Conservation (phyloP, 2,113 vertebrate genomes). For the Platysternon megacephalum region DNA sequence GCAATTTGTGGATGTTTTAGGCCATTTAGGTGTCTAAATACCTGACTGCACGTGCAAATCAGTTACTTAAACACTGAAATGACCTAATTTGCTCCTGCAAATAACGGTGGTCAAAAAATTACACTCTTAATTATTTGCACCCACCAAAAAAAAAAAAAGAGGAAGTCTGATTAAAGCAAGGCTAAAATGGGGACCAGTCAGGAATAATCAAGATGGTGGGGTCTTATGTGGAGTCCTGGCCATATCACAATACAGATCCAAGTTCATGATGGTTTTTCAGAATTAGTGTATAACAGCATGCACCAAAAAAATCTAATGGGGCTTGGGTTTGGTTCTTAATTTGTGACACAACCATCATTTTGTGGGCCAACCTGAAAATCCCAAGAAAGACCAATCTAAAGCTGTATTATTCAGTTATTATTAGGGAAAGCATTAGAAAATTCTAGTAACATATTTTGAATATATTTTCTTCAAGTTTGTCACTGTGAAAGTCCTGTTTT, state of each 20-base stretch:
- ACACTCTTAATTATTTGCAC: background rate
- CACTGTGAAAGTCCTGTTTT: background rate
- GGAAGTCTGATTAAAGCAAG: background rate
- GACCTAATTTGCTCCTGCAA: background rate
- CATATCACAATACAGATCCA: background rate
- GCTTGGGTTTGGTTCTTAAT: background rate
- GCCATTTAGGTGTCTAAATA: background rate
- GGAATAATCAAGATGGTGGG: background rate
- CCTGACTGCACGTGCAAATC: background rate
- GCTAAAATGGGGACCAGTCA: background rate
- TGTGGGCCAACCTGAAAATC: background rate
- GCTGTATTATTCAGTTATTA: background rate
- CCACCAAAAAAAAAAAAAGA: background rate
- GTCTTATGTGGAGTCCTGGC: background rate
- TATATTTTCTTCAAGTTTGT: background rate
- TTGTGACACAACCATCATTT: background rate
- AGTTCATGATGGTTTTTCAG: background rate
- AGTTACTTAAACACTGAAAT: background rate
- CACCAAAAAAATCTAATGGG: background rate
- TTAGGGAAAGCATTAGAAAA: conserved; percentile 6
- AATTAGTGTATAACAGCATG: background rate
- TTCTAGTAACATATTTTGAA: background rate
- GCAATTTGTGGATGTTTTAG: background rate
- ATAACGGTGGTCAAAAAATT: background rate
- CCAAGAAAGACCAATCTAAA: background rate